Evolutionary conservation across 2,113 vertebrate species (phyloP).

Genomic region (Rattus norvegicus): GRCr8 NC_086033.1:101053001-101053500

Average conservation of each 20-base stretch:
- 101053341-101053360: neutral
- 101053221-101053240: neutral
- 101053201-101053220: neutral
- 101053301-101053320: neutral
- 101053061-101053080: constrained; percentile 22
- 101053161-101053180: neutral
- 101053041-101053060: neutral
- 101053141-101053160: constrained; percentile 11
- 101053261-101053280: neutral
- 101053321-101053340: neutral
- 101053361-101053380: accelerated
- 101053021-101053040: neutral
- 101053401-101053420: neutral
- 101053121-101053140: constrained; percentile 10
- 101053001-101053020: neutral
- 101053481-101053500: neutral
- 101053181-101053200: neutral
- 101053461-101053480: neutral
- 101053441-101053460: neutral
- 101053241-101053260: neutral
- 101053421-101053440: no score
- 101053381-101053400: accelerated
- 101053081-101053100: constrained; percentile 7
- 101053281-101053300: neutral
- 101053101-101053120: neutral